Percentiles rank a stretch among this genome's conserved stretches.
Conservation (phyloP, 2,888 invertebrate genomes). For the Eubasilissa splendida region DNA sequence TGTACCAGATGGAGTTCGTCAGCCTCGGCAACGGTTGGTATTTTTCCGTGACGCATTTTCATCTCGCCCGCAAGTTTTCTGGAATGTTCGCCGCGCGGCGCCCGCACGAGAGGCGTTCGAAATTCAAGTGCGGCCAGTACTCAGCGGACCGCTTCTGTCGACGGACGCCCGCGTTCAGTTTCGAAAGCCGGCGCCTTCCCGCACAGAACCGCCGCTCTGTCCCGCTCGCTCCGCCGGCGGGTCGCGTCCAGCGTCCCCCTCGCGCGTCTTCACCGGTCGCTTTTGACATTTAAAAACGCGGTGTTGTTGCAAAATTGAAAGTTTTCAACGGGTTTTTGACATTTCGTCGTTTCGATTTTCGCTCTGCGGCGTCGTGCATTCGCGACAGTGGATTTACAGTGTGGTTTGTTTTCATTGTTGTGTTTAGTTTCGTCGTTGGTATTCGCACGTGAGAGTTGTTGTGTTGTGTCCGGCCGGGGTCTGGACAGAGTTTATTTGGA, state of each 20-base stretch:
- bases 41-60: background rate
- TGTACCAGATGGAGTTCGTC: too few species aligned
- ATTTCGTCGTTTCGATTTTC: too few species aligned
- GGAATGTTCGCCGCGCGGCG: background rate
- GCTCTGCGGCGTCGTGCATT: too few species aligned
- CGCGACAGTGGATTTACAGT: too few species aligned
- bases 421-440: background rate
- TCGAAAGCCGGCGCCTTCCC: background rate
- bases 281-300: conserved; percentile 14
- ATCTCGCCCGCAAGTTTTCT: background rate
- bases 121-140: background rate
- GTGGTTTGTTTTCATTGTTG: background rate
- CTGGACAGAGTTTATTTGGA: too few species aligned
- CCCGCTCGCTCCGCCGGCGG: background rate
- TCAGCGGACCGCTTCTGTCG: background rate
- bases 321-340: background rate
- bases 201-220: background rate
- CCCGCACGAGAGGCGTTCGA: background rate
- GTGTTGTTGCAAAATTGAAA: conserved; percentile 1
- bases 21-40: too few species aligned
- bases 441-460: background rate
- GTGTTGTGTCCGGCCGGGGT: background rate
- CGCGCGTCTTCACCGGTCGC: background rate
- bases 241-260: background rate
- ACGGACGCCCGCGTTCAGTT: background rate